These are phyloP conservation scores for Ylistrum balloti DNA, from an alignment of 1,140 invertebrate genomes.

Conservation along the genomic window DNA sequence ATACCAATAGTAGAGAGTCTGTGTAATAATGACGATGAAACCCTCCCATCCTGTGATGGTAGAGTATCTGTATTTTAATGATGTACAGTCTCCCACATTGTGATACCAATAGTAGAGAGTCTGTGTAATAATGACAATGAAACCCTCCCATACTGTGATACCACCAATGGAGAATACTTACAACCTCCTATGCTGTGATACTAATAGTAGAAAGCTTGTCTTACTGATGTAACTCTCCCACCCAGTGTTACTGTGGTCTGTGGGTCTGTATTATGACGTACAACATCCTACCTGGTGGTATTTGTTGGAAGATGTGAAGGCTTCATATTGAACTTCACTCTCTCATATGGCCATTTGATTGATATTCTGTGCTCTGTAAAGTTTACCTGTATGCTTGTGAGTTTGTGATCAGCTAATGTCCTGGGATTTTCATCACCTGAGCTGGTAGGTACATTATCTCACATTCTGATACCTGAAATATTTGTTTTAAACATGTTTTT, in stretches of 20 bases:
- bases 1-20: background rate
- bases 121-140: background rate
- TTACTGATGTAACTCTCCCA: too few relatives aligned
- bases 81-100: background rate
- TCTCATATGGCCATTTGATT: background rate
- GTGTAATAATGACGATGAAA: too few relatives aligned
- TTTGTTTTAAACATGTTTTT: background rate
- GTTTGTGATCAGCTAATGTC: background rate
- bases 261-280: background rate
- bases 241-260: background rate
- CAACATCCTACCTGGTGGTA: background rate
- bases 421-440: background rate
- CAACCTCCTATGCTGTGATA: background rate
- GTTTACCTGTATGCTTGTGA: background rate
- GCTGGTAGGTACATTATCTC: background rate
- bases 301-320: background rate
- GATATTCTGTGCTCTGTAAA: background rate
- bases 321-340: background rate
- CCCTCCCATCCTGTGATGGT: background rate
- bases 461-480: background rate
- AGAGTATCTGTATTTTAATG: too few relatives aligned
- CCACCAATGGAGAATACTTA: background rate
- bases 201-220: background rate
- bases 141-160: background rate
- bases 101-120: background rate